Conservation (phyloP, 2,797 vertebrate genomes). For the Monodelphis domestica region DNA sequence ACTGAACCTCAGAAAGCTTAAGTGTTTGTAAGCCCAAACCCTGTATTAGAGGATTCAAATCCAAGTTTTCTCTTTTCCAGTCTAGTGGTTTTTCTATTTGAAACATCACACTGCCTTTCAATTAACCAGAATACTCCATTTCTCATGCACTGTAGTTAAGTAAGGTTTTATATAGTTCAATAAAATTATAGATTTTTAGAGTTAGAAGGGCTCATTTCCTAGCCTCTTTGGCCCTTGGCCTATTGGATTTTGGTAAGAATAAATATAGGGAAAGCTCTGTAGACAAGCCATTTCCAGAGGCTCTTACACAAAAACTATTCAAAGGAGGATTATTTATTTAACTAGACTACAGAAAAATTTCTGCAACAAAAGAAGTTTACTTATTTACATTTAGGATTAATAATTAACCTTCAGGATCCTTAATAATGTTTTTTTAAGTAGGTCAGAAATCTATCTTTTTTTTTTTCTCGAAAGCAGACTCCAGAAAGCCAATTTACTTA, state of each 20-base stretch:
- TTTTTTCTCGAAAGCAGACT: constrained; percentile 74
- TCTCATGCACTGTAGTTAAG: constrained; percentile 30
- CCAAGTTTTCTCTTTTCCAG: neutral
- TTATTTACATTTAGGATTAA: constrained; percentile 53
- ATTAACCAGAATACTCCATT: constrained; percentile 24
- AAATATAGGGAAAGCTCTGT: neutral
- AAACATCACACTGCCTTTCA: constrained; percentile 7
- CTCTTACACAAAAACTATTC: constrained; percentile 38
- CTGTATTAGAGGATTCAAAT: neutral
- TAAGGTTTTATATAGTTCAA: constrained; percentile 34
- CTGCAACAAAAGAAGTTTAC: constrained; percentile 44
- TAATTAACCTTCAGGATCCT: constrained; percentile 50
- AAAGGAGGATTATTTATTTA: constrained; percentile 54
- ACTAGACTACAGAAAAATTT: constrained; percentile 42
- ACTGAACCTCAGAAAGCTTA: neutral
- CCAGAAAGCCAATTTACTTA: constrained; percentile 77
- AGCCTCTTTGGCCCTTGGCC: neutral
- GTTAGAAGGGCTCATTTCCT: neutral
- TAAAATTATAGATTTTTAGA: neutral
- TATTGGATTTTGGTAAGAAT: neutral
- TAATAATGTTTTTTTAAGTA: constrained; percentile 49
- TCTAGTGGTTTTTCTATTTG: neutral
- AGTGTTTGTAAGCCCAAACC: neutral
- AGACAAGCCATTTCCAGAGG: constrained; percentile 1
- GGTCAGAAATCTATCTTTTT: constrained; percentile 46